Percentiles rank a stretch among this genome's conserved stretches.
Evolutionary conservation across 2,113 vertebrate species (phyloP).

Genomic region (Calidris pugnax): DNA sequence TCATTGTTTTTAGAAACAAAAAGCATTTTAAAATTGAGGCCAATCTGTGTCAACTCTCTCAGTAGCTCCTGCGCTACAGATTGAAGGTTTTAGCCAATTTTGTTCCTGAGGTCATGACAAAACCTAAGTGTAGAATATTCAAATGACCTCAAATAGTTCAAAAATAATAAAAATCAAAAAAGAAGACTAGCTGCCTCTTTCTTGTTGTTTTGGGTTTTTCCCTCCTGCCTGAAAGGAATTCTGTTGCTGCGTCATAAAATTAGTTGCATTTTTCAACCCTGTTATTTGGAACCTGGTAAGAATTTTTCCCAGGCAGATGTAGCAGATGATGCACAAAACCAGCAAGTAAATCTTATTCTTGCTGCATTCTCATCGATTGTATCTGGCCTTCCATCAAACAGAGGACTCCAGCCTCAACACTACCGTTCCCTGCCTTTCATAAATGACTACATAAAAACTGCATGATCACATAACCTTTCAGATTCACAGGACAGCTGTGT

Average conservation of each 20-base stretch:
- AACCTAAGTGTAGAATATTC: neutral
- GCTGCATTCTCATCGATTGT: slow-evolving; percentile 10
- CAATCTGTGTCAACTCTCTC: slow-evolving; percentile 3
- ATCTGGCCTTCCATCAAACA: slow-evolving; percentile 16
- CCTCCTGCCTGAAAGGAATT: neutral
- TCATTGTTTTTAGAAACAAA: slow-evolving; percentile 29
- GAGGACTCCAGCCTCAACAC: slow-evolving; percentile 8
- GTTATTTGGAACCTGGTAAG: slow-evolving; percentile 37
- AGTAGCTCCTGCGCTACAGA: slow-evolving; percentile 2
- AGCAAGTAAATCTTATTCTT: slow-evolving; percentile 25
- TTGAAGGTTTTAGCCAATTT: neutral
- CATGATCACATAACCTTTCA: neutral
- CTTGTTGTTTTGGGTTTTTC: neutral
- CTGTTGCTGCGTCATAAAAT: slow-evolving; percentile 6
- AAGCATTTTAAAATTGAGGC: slow-evolving; percentile 25
- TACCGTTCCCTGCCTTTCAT: neutral
- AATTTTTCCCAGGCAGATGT: neutral
- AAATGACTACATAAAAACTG: slow-evolving; percentile 5
- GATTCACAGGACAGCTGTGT: neutral
- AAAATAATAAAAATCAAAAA: neutral
- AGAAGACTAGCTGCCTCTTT: neutral
- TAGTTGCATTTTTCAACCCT: neutral
- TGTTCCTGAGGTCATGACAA: slow-evolving; percentile 20
- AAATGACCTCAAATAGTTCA: slow-evolving; percentile 10
- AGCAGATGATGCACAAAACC: neutral